These are phyloP conservation scores for Hetaerina americana DNA, from an alignment of 1,140 invertebrate genomes.

Conservation along the genomic window DNA sequence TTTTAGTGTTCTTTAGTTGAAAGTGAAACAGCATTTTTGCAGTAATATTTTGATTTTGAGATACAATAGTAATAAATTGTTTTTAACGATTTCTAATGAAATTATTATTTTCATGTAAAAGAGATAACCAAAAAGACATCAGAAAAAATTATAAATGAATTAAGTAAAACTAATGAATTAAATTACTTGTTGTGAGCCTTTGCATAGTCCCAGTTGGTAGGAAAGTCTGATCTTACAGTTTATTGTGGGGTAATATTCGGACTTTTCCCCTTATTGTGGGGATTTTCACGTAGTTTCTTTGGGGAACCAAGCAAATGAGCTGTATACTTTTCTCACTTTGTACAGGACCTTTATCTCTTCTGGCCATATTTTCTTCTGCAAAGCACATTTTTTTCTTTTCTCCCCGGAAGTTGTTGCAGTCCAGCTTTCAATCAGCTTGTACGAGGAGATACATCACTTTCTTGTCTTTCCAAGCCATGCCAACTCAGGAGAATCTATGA, in stretches of 20 bases:
- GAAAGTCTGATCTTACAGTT: too few relatives aligned
- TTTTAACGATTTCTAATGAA: background rate
- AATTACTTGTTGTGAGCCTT: background rate
- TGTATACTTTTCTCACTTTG: background rate
- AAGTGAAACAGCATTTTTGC: too few relatives aligned
- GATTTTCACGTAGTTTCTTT: too few relatives aligned
- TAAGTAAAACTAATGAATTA: background rate
- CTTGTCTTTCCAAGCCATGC: background rate
- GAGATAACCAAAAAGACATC: too few relatives aligned
- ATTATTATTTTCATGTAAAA: background rate
- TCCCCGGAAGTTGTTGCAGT: background rate
- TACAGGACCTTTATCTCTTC: background rate
- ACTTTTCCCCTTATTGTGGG: too few relatives aligned
- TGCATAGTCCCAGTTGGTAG: too few relatives aligned
- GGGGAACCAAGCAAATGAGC: too few relatives aligned
- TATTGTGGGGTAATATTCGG: too few relatives aligned
- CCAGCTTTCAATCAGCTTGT: background rate
- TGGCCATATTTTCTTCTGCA: background rate
- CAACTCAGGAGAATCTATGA: too few relatives aligned
- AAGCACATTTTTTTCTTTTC: background rate
- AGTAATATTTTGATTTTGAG: background rate
- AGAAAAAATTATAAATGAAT: background rate
- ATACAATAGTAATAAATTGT: background rate
- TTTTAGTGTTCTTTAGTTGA: too few relatives aligned
- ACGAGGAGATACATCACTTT: background rate